A percentile compares a stretch with the other conserved stretches of the same genome.
Evolutionary conservation across 2,888 invertebrate species (phyloP).

Genomic region (Ophion ventricosus): DNA sequence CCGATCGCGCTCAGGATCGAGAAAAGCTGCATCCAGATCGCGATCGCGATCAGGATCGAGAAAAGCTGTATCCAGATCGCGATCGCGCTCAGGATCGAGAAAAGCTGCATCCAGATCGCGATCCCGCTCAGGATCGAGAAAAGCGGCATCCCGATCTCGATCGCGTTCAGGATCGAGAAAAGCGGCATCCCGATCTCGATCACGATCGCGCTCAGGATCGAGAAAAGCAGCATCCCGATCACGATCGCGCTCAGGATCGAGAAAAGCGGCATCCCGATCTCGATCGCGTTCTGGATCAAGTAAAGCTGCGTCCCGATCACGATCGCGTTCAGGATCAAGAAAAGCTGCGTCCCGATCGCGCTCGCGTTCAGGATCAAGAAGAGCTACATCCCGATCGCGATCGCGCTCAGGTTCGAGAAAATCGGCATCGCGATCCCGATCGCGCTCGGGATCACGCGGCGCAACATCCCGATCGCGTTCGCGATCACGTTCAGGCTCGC

Average conservation of each 20-base stretch:
- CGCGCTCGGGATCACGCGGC: slow-evolving; percentile 67
- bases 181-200: slow-evolving; percentile 70
- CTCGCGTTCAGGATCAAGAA: slow-evolving; percentile 60
- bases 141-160: slow-evolving; percentile 67
- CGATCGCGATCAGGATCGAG: slow-evolving; percentile 59
- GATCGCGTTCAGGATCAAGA: slow-evolving; percentile 67
- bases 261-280: slow-evolving; percentile 68
- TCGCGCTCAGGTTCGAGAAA: slow-evolving; percentile 36
- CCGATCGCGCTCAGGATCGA: slow-evolving; percentile 71
- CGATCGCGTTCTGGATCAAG: slow-evolving; percentile 58
- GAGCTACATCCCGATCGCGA: slow-evolving; percentile 68
- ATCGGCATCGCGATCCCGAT: slow-evolving; percentile 72
- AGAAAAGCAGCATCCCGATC: slow-evolving; percentile 71
- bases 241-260: slow-evolving; percentile 67
- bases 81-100: slow-evolving; percentile 57
- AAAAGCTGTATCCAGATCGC: slow-evolving; percentile 44
- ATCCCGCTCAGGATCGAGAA: slow-evolving; percentile 67
- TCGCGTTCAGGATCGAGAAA: slow-evolving; percentile 59
- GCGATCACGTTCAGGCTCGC: slow-evolving; percentile 44
- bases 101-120: slow-evolving; percentile 52
- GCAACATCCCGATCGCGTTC: slow-evolving; percentile 69
- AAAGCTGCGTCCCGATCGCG: slow-evolving; percentile 67
- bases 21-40: slow-evolving; percentile 67
- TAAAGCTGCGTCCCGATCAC: slow-evolving; percentile 45
- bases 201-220: slow-evolving; percentile 55